Evolutionary conservation across 2,113 vertebrate species (phyloP).

Genomic region (Colius striatus): DNA sequence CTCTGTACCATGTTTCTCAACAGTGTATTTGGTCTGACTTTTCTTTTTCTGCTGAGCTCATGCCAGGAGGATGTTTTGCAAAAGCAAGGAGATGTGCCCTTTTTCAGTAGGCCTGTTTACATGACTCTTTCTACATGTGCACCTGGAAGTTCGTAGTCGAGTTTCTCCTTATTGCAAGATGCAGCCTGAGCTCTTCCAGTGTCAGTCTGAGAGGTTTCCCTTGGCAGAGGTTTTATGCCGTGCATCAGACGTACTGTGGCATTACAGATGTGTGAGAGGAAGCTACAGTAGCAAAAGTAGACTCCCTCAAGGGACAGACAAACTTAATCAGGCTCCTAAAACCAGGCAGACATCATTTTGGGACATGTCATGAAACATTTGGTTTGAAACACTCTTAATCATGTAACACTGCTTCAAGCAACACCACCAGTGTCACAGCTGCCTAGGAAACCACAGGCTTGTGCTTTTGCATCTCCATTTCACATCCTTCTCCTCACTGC

Average conservation of each 20-base stretch:
- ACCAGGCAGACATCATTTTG: background rate
- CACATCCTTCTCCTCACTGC: background rate
- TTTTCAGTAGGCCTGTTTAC: background rate
- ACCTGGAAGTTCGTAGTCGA: background rate
- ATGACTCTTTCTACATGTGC: background rate
- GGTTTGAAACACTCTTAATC: background rate
- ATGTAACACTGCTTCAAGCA: background rate
- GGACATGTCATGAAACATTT: background rate
- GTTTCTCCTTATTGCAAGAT: background rate
- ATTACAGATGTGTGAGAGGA: background rate
- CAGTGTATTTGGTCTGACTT: background rate
- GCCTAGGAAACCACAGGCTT: background rate
- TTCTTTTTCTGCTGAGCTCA: background rate
- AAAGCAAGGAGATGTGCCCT: background rate
- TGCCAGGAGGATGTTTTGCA: background rate
- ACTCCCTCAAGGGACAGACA: background rate
- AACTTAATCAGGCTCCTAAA: background rate
- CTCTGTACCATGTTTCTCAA: background rate
- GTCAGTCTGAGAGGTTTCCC: background rate
- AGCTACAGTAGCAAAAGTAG: background rate
- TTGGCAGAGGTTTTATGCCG: background rate
- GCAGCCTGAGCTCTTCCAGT: background rate
- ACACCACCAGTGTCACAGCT: too few relatives aligned
- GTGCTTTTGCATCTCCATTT: background rate
- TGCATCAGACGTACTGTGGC: background rate